Percentiles rank a stretch among this genome's conserved stretches.
These are phyloP conservation scores for Leucoraja erinaceus DNA, from an alignment of 2,113 vertebrate genomes.

Conservation along the genomic window DNA sequence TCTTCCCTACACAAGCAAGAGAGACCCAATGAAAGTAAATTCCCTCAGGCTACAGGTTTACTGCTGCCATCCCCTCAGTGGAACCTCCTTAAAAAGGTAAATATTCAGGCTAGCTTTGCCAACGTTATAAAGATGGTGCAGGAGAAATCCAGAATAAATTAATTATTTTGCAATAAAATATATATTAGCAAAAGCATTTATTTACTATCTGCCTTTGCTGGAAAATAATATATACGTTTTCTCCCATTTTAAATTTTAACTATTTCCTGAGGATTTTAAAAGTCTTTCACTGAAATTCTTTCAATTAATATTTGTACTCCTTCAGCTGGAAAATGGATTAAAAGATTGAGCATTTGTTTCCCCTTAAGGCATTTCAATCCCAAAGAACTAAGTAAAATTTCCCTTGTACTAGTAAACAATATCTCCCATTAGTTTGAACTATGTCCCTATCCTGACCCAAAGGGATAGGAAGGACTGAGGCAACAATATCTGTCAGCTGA, in stretches of 20 bases:
- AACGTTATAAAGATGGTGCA: not conserved
- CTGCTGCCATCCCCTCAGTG: not conserved
- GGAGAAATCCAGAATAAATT: not conserved
- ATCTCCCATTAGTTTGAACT: conserved; percentile 9
- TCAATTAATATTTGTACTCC: conserved; percentile 18
- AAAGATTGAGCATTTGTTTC: not conserved
- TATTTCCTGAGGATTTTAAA: not conserved
- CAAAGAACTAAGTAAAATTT: not conserved
- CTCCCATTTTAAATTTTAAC: not conserved
- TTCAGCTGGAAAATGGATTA: conserved; percentile 14
- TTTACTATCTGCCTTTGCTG: not conserved
- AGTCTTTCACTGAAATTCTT: not conserved
- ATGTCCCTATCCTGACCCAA: not conserved
- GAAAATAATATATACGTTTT: not conserved
- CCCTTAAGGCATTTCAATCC: not conserved
- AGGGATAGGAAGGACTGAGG: conserved; percentile 7
- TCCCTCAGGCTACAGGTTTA: not conserved
- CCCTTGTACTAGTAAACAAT: not conserved
- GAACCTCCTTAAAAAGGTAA: not conserved
- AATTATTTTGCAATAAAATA: not conserved
- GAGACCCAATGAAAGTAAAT: not conserved
- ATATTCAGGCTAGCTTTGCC: not conserved
- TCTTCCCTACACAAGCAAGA: not conserved
- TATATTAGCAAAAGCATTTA: not conserved
- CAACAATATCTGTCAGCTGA: not conserved